Evolutionary conservation across 2,888 invertebrate genomes (phyloP).

Genomic region (Carterocephalus palaemon): DNA sequence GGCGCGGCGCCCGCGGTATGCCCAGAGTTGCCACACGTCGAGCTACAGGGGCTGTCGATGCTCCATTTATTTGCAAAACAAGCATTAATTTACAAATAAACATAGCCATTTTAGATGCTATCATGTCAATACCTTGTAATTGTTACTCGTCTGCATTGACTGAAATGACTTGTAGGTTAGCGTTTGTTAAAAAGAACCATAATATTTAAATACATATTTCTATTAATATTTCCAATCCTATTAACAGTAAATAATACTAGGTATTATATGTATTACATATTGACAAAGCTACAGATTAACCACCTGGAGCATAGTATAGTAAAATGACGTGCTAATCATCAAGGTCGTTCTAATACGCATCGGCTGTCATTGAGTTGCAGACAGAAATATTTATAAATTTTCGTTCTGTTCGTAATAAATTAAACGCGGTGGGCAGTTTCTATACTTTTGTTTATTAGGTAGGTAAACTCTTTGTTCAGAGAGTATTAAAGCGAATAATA

Average conservation of each 20-base stretch:
- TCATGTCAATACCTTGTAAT: neutral
- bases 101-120: neutral
- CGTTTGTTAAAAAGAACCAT: too few relatives aligned
- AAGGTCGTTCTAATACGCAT: constrained; percentile 17
- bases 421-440: too few relatives aligned
- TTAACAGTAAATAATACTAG: too few relatives aligned
- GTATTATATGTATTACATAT: too few relatives aligned
- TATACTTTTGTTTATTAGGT: constrained; percentile 1
- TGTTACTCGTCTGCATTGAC: too few relatives aligned
- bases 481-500: too few relatives aligned
- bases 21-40: constrained; percentile 61
- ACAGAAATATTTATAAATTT: too few relatives aligned
- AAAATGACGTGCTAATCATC: constrained; percentile 16
- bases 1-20: constrained; percentile 38
- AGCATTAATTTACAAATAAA: neutral
- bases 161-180: too few relatives aligned
- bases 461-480: too few relatives aligned
- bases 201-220: constrained; percentile 3
- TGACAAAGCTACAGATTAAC: constrained; percentile 18
- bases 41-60: constrained; percentile 21
- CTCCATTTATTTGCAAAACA: constrained; percentile 21
- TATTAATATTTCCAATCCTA: too few relatives aligned
- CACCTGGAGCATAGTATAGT: constrained; percentile 7
- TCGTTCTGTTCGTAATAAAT: too few relatives aligned
- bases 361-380: too few relatives aligned